Evolutionary conservation across 2,797 vertebrate genomes (phyloP), one percentile per base, ranked within the genome.

Genomic region (Enteromius paludinosus): DNA sequence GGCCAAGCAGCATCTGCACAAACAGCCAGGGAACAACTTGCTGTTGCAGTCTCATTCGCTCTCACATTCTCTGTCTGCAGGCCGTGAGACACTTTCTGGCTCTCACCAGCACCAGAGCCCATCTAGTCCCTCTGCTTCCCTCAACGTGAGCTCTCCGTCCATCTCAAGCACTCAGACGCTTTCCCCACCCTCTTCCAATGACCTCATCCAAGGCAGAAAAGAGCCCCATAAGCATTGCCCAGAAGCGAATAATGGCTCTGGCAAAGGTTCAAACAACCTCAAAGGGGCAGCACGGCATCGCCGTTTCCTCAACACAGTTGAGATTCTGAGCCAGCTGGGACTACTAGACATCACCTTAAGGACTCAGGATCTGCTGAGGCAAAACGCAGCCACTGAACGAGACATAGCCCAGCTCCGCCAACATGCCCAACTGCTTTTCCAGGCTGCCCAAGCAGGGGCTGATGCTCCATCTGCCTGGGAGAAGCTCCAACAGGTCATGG

Each of bases 291-390:
- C 68, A 38, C 91, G 84, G 59, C 89, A 92, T 59, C 88, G 84
- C 7, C 92, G 93, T 52, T 93, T 95, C 87, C 89, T 89, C 62
- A 94, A 94, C 90, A 94, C 94, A 0, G 75, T 92, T 61, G 89
- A 94, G 79, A 90, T 93, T 85, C 92, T 95, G 62, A 88, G 85
- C 52, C 93, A 93, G 25, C 94, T 93, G 0, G 93, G 93, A 23
- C 86, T 95, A 80, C 70, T 94, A 83, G 92, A 93, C 86, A 93
- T 95, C 64, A 93, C 94, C 0, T 65, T 95, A 84, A 89, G 86
- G 75, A 94, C 94, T 0, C 93, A 94, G 73, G 93, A 95, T 78
- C 88, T 95, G 64, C 87, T 93, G 79, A 89, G 87, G 5, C 93
- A 93, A 88, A 95, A 91, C 79, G 83, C 72, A 0, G 59, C 89